phyloP scores from a whole-genome alignment of 64 coral and sea anemone genomes.

The Anthopleura sola region DNA sequence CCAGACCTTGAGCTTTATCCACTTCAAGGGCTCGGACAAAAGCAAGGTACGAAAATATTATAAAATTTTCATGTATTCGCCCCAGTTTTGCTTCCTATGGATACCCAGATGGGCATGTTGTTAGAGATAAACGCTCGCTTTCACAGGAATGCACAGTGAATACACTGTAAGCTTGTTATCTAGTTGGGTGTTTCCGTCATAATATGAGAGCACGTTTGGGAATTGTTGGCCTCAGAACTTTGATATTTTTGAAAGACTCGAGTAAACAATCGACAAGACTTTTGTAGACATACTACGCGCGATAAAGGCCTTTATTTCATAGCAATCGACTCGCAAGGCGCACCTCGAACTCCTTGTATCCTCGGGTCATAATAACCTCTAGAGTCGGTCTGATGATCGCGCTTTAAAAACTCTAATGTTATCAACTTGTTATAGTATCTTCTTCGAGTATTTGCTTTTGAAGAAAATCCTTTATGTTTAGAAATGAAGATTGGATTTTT shows the following conservation, averaged over 20 bases:
- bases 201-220: constrained; percentile 6
- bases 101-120: constrained; percentile 12
- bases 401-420: constrained; percentile 1
- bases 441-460: neutral
- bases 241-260: constrained; percentile 5
- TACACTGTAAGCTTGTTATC: constrained; percentile 13
- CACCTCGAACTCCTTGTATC: neutral
- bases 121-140: constrained; percentile 10
- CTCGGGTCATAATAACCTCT: neutral
- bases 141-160: constrained; percentile 10
- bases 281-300: neutral
- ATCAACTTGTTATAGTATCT: neutral
- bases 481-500: neutral
- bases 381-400: constrained; percentile 5
- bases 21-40: constrained; percentile 42
- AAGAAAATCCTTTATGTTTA: neutral
- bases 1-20: constrained; percentile 36
- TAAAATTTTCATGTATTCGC: neutral
- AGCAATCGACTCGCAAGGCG: neutral
- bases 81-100: neutral
- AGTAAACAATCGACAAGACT: constrained; percentile 16
- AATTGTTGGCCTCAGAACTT: neutral
- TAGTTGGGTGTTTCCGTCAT: constrained; percentile 21
- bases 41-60: constrained; percentile 28
- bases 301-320: neutral